Conservation (phyloP, 2,113 vertebrate species). For the Hydropotes inermis region DNA sequence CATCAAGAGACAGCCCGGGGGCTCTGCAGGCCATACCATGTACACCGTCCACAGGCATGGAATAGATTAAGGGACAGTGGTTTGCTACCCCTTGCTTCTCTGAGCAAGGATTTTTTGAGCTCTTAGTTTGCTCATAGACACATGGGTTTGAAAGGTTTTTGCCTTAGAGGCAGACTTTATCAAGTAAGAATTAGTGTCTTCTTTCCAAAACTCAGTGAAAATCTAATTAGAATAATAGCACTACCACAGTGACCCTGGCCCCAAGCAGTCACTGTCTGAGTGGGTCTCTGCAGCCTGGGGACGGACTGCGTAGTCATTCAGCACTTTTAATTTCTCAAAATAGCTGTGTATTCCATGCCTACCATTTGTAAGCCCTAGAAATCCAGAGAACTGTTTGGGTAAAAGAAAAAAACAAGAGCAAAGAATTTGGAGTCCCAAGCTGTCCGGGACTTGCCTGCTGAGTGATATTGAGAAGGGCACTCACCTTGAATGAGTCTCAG, state of each 20-base stretch:
- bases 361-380: not conserved
- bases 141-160: not conserved
- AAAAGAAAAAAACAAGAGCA: not conserved
- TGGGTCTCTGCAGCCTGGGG: not conserved
- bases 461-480: not conserved
- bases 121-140: not conserved
- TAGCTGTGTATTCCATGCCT: not conserved
- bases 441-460: not conserved
- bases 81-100: not conserved
- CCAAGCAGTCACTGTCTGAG: not conserved
- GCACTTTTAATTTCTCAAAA: slow-evolving; percentile 11
- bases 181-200: slow-evolving; percentile 12
- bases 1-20: not conserved
- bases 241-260: not conserved
- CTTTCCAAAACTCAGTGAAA: not conserved
- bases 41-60: not conserved
- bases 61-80: not conserved
- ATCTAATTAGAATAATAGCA: slow-evolving; percentile 33
- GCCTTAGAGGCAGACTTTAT: slow-evolving; percentile 22
- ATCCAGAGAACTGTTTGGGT: not conserved
- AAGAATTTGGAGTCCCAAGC: not conserved
- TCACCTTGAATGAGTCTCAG: not conserved
- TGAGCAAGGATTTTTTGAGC: not conserved
- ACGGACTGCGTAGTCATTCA: not conserved
- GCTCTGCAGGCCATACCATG: not conserved